A percentile compares a stretch with the other conserved stretches of the same genome.
phyloP scores from a whole-genome alignment of 2,113 vertebrate genomes.

The Hemibagrus wyckioides region DNA sequence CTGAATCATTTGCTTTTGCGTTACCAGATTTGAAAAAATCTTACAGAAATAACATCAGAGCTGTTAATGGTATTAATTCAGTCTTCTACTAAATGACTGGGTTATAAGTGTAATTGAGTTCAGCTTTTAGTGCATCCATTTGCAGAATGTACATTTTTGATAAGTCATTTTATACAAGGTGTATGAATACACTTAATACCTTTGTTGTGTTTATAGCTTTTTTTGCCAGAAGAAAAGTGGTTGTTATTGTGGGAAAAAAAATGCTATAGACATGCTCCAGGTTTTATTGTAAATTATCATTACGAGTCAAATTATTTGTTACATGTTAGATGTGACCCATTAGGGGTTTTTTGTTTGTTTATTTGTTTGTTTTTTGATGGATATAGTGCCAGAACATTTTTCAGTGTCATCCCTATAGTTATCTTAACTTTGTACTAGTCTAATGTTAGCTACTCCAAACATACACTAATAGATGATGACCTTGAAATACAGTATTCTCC shows the following conservation, averaged over 20 bases:
- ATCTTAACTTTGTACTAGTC: neutral
- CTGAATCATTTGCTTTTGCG: neutral
- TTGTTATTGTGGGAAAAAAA: neutral
- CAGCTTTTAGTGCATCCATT: constrained; percentile 8
- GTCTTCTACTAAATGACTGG: neutral
- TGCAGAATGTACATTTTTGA: neutral
- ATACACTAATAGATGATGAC: neutral
- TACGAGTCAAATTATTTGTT: neutral
- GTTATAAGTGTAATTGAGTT: neutral
- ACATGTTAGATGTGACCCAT: neutral
- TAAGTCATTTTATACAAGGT: neutral
- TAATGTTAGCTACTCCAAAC: neutral
- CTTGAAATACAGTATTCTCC: too few relatives aligned
- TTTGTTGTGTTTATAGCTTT: neutral
- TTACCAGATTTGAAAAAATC: neutral
- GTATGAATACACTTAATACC: neutral
- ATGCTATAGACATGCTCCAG: too few relatives aligned
- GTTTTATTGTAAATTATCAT: neutral
- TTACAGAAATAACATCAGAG: neutral
- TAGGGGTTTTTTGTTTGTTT: too few relatives aligned
- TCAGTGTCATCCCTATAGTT: neutral
- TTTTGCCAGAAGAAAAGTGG: neutral
- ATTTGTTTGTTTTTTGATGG: neutral
- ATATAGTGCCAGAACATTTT: neutral
- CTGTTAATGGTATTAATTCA: constrained; percentile 5